Conservation (phyloP, 2,113 vertebrate species). For the Gobius niger region DNA sequence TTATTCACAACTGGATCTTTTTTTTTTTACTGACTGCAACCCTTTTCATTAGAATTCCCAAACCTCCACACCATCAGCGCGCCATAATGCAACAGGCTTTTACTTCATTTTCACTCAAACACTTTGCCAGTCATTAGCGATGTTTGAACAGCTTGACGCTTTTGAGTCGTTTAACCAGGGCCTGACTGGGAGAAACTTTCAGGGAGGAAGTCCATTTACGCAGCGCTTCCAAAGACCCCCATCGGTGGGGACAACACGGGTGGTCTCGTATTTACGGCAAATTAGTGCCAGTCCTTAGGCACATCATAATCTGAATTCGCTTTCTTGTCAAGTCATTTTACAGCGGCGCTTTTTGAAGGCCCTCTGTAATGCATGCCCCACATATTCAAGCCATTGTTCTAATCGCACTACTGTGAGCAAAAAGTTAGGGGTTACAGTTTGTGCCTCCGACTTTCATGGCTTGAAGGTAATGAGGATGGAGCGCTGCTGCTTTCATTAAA, state of each 20-base stretch:
- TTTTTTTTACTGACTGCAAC: neutral
- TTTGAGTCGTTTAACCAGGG: constrained; percentile 17
- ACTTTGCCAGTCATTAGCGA: constrained; percentile 24
- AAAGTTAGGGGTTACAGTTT: no score
- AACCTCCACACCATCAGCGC: constrained; percentile 6
- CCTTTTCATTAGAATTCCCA: constrained; percentile 29
- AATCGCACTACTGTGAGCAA: no score
- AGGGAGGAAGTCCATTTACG: neutral
- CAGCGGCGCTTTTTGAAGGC: no score
- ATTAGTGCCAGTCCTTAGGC: neutral
- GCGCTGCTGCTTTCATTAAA: no score
- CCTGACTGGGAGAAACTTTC: neutral
- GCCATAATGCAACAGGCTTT: constrained; percentile 22
- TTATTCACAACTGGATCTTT: constrained; percentile 17
- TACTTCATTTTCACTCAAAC: constrained; percentile 30
- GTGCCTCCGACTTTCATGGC: no score
- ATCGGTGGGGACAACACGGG: neutral
- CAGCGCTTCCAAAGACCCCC: neutral
- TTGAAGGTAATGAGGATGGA: no score
- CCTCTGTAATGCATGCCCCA: no score
- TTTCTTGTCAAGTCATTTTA: neutral
- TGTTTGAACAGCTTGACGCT: constrained; percentile 38
- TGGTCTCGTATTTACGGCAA: neutral
- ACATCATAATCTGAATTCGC: neutral
- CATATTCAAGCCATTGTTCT: no score